phyloP scores from a whole-genome alignment of 2,113 vertebrate genomes.

The Epinephelus lanceolatus region DNA sequence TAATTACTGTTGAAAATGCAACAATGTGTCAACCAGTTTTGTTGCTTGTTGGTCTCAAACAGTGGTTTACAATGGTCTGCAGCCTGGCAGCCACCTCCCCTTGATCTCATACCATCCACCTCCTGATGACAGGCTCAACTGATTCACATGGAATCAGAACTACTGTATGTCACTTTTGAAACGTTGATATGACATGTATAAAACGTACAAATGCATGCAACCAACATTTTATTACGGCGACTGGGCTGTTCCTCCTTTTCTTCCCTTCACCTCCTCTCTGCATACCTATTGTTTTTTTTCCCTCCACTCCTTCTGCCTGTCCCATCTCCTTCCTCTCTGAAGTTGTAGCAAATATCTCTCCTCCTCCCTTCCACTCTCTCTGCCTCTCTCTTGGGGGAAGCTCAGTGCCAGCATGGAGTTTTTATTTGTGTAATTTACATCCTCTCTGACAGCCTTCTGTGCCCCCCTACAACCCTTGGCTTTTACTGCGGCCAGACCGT shows the following conservation, averaged over 20 bases:
- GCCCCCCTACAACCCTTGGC: slow-evolving; percentile 68
- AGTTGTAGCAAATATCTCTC: slow-evolving; percentile 53
- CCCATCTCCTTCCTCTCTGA: slow-evolving; percentile 39
- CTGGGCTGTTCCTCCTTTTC: neutral
- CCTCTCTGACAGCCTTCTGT: slow-evolving; percentile 76
- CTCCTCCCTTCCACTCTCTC: slow-evolving; percentile 12
- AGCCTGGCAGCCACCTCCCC: no score
- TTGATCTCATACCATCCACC: no score
- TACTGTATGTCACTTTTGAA: no score
- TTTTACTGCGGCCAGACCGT: slow-evolving; percentile 79
- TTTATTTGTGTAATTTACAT: slow-evolving; percentile 84
- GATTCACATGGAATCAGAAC: no score
- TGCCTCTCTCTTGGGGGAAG: slow-evolving; percentile 59
- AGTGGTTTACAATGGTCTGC: no score
- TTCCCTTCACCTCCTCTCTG: slow-evolving; percentile 8
- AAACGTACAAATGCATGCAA: no score
- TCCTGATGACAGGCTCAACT: no score
- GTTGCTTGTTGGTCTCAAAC: no score
- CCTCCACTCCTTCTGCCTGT: neutral
- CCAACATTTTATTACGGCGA: no score
- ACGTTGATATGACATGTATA: no score
- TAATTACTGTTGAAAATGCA: no score
- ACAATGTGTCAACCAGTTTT: no score
- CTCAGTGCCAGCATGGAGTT: slow-evolving; percentile 72
- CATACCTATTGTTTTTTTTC: neutral